These are phyloP conservation scores for Pissodes strobi DNA, from an alignment of 1,140 invertebrate genomes.

Conservation along the genomic window DNA sequence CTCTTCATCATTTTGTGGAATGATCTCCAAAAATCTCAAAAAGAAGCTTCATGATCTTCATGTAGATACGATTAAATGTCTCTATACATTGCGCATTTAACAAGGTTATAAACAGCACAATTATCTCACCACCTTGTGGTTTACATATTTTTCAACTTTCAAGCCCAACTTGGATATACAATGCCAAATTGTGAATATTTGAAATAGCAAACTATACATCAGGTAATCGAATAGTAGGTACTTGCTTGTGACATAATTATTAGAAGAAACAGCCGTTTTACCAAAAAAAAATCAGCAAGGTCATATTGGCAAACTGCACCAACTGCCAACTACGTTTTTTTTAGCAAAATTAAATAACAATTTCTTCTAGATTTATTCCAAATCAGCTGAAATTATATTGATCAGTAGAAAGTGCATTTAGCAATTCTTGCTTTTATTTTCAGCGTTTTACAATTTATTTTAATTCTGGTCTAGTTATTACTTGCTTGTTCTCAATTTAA, in stretches of 20 bases:
- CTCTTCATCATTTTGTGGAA: too few relatives aligned
- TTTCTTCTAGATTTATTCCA: not conserved
- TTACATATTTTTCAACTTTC: conserved; percentile 13
- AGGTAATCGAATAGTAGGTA: not conserved
- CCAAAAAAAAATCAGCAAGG: conserved; percentile 21
- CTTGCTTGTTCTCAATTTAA: conserved; percentile 32
- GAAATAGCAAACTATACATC: conserved; percentile 11
- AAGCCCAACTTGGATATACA: conserved; percentile 20
- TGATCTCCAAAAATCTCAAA: too few relatives aligned
- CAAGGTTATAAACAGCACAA: too few relatives aligned
- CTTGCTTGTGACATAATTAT: conserved; percentile 14
- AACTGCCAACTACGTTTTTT: conserved; percentile 17
- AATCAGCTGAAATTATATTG: conserved; percentile 7
- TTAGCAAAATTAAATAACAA: conserved; percentile 13
- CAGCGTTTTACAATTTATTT: conserved; percentile 20
- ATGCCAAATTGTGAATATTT: conserved; percentile 24
- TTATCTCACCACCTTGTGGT: not conserved
- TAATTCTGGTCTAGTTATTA: conserved; percentile 27
- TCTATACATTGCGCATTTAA: too few relatives aligned
- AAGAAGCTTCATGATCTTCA: too few relatives aligned
- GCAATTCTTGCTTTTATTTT: conserved; percentile 8
- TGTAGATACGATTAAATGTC: too few relatives aligned
- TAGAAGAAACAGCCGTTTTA: conserved; percentile 15
- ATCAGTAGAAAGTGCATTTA: conserved; percentile 26
- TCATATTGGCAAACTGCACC: conserved; percentile 17